phyloP scores from a whole-genome alignment of 2,113 vertebrate species.

The Archocentrus centrarchus region DNA sequence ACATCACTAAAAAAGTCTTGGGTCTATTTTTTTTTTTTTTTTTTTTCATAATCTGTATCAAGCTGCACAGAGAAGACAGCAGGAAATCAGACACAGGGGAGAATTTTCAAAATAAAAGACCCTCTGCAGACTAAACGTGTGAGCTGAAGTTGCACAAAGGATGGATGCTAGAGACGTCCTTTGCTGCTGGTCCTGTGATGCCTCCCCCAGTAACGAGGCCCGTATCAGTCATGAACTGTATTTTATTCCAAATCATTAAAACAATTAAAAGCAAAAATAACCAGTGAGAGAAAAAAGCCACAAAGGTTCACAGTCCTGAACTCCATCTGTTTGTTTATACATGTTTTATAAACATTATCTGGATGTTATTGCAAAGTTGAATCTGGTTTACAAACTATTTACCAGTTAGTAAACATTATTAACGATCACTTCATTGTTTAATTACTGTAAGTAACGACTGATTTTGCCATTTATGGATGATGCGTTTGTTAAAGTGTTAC shows the following conservation, averaged over 20 bases:
- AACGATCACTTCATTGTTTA: neutral
- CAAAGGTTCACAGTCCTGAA: neutral
- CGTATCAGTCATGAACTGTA: neutral
- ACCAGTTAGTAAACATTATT: neutral
- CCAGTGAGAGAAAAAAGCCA: neutral
- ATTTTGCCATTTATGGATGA: neutral
- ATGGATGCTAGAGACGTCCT: too few relatives aligned
- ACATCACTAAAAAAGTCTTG: too few relatives aligned
- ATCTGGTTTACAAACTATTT: neutral
- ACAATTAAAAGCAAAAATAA: too few relatives aligned
- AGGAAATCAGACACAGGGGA: rapidly evolving
- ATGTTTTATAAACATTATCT: neutral
- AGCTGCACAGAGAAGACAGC: too few relatives aligned
- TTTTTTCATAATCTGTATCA: too few relatives aligned
- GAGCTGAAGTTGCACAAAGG: rapidly evolving
- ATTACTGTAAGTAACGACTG: neutral
- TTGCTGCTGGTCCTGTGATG: rapidly evolving
- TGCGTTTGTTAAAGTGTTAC: rapidly evolving
- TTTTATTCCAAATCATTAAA: neutral
- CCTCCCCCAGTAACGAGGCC: neutral
- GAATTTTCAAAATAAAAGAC: neutral
- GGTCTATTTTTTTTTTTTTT: too few relatives aligned
- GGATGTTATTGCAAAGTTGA: rapidly evolving
- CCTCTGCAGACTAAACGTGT: rapidly evolving
- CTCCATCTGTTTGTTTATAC: rapidly evolving